Conservation (phyloP, 2,797 vertebrate genomes). For the Buphagus erythrorhynchus region DNA sequence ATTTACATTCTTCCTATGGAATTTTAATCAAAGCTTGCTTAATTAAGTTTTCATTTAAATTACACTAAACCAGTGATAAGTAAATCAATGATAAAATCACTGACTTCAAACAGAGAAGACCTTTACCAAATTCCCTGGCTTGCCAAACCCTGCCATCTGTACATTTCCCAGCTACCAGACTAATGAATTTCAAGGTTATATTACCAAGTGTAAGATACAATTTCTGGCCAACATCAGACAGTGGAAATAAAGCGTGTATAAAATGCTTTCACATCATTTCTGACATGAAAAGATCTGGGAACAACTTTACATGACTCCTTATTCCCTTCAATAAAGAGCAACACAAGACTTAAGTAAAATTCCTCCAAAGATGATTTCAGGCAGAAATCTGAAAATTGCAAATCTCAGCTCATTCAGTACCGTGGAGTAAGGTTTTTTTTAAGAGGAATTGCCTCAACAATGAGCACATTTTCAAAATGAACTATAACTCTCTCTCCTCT, state of each 20-base stretch:
- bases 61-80: slow-evolving; percentile 23
- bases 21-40: slow-evolving; percentile 28
- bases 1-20: neutral
- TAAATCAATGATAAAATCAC: slow-evolving; percentile 36
- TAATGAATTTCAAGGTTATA: slow-evolving; percentile 38
- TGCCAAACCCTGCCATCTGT: slow-evolving; percentile 54
- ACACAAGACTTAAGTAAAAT: neutral
- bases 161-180: neutral
- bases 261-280: neutral
- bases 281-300: neutral
- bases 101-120: slow-evolving; percentile 59
- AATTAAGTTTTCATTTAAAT: slow-evolving; percentile 60
- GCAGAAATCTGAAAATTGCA: neutral
- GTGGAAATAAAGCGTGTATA: neutral
- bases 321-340: neutral
- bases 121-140: slow-evolving; percentile 29
- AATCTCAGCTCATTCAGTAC: neutral
- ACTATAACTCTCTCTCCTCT: neutral
- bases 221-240: neutral
- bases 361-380: neutral
- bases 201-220: neutral
- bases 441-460: neutral
- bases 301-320: neutral
- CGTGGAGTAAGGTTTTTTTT: neutral
- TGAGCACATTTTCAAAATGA: slow-evolving; percentile 6